A percentile compares a stretch with the other conserved stretches of the same genome.
These are phyloP conservation scores for Sebastes minor DNA, from an alignment of 2,797 vertebrate genomes.

Conservation along the genomic window DNA sequence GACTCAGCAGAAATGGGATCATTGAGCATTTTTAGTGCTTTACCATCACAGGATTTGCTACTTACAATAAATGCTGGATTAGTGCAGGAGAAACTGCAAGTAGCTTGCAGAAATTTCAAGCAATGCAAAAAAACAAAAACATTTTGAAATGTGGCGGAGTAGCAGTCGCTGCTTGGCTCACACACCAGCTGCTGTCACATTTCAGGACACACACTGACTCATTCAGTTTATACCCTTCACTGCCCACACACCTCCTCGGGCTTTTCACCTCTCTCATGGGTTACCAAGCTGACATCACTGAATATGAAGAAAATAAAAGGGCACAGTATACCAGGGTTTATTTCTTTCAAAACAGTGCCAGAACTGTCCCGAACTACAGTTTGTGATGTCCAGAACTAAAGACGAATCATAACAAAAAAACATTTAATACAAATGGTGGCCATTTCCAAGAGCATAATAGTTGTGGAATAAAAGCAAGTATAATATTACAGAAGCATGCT, in stretches of 20 bases:
- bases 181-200: slow-evolving; percentile 54
- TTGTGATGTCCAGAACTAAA: not conserved
- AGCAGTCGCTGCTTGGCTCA: slow-evolving; percentile 37
- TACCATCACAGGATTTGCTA: slow-evolving; percentile 60
- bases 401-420: not conserved
- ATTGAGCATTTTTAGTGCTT: slow-evolving; percentile 47
- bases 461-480: not conserved
- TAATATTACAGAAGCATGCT: not conserved
- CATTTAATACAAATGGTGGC: not conserved
- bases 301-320: slow-evolving; percentile 25
- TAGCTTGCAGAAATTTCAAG: slow-evolving; percentile 44
- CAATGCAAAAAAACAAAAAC: not conserved
- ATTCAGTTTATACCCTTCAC: slow-evolving; percentile 56
- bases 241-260: slow-evolving; percentile 45
- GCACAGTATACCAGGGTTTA: not conserved
- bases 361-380: not conserved
- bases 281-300: slow-evolving; percentile 36
- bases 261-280: slow-evolving; percentile 42
- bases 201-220: slow-evolving; percentile 55
- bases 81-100: slow-evolving; percentile 26
- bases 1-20: slow-evolving; percentile 60
- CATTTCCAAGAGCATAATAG: not conserved
- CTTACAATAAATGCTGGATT: slow-evolving; percentile 61
- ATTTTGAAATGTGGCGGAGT: not conserved
- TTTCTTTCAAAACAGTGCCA: not conserved